These are phyloP conservation scores for Ariopsis seemanni DNA, from an alignment of 2,113 vertebrate genomes.

Conservation along the genomic window DNA sequence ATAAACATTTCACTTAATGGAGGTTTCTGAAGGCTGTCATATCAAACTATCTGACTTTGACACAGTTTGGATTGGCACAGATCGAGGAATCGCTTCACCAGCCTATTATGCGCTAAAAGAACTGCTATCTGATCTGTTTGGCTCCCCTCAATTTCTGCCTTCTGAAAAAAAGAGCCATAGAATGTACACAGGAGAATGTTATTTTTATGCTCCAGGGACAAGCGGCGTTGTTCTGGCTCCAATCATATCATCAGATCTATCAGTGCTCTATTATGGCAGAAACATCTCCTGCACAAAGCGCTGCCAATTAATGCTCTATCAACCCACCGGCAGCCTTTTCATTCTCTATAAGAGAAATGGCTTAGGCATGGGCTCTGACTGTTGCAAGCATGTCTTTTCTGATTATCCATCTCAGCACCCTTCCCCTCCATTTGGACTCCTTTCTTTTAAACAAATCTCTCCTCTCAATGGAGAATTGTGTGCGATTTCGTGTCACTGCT, in stretches of 20 bases:
- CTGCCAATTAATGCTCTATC: conserved; percentile 52
- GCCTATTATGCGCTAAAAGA: conserved; percentile 18
- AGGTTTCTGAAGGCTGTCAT: background rate
- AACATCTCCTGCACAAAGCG: conserved; percentile 53
- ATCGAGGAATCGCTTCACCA: conserved; percentile 5
- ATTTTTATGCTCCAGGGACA: conserved; percentile 43
- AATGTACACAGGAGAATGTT: conserved; percentile 26
- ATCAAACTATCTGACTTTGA: background rate
- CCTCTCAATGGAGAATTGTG: conserved; percentile 50
- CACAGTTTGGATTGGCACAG: background rate
- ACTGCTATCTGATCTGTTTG: conserved; percentile 17
- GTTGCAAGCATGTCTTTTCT: conserved; percentile 47
- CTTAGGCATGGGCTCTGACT: conserved; percentile 43
- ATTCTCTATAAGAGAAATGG: conserved; percentile 46
- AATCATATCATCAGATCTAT: conserved; percentile 53
- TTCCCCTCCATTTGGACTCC: conserved; percentile 47
- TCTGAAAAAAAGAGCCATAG: background rate
- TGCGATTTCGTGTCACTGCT: conserved; percentile 48
- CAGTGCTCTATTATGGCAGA: conserved; percentile 54
- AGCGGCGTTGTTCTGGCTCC: conserved; percentile 34
- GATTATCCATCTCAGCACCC: conserved; percentile 47
- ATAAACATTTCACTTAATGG: background rate
- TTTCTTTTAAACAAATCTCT: conserved; percentile 57
- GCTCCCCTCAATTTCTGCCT: background rate
- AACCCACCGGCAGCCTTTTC: conserved; percentile 50